phyloP scores from a whole-genome alignment of 2,888 invertebrate species.

The Folsomia candida region DNA sequence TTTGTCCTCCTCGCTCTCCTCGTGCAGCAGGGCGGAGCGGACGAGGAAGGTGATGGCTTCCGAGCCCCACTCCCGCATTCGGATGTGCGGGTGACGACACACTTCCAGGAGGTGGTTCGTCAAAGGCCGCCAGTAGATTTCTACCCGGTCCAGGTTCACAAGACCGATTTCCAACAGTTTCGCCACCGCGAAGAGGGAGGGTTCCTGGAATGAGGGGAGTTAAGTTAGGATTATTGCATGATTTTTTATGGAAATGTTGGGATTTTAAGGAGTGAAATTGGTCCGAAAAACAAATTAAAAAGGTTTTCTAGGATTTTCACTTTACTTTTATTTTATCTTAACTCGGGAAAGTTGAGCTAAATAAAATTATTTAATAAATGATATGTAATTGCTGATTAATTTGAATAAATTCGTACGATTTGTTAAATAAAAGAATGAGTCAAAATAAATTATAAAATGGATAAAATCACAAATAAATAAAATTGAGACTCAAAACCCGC shows the following conservation, averaged over 20 bases:
- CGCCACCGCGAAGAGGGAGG: conserved; percentile 93
- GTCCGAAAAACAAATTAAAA: too few relatives aligned
- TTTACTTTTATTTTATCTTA: too few relatives aligned
- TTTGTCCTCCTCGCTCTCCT: conserved; percentile 76
- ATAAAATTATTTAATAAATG: too few relatives aligned
- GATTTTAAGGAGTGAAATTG: too few relatives aligned
- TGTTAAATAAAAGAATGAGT: not conserved
- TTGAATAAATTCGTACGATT: too few relatives aligned
- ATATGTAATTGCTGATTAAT: too few relatives aligned
- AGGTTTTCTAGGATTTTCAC: too few relatives aligned
- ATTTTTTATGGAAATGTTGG: too few relatives aligned
- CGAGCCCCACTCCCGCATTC: conserved; percentile 97
- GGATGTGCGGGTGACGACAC: conserved; percentile 89
- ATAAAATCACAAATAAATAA: too few relatives aligned
- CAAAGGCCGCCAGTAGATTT: conserved; percentile 91
- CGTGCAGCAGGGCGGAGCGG: conserved; percentile 82
- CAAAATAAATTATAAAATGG: too few relatives aligned
- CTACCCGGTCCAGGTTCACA: conserved; percentile 88
- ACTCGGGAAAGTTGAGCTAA: too few relatives aligned
- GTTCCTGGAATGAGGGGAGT: conserved; percentile 65
- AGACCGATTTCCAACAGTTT: conserved; percentile 96
- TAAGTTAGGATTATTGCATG: not conserved
- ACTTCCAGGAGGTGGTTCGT: conserved; percentile 95
- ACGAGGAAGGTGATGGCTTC: conserved; percentile 93
- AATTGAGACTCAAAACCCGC: too few relatives aligned